These are phyloP conservation scores for Mormoops blainvillei DNA, from an alignment of 2,113 vertebrate species.

Conservation along the genomic window DNA sequence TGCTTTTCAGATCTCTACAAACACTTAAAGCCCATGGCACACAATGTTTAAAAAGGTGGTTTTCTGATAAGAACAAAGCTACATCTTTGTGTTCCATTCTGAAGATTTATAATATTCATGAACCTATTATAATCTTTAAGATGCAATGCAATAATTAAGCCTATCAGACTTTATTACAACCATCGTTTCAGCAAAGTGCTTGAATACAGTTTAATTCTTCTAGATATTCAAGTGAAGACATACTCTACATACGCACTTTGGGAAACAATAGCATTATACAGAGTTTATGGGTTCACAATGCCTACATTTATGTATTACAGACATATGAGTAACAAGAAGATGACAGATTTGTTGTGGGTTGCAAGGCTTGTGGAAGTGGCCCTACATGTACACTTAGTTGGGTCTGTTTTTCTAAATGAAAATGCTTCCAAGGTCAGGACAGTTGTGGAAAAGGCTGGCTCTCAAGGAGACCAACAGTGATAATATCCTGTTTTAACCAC, in stretches of 20 bases:
- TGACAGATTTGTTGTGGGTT: background rate
- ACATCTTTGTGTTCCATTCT: background rate
- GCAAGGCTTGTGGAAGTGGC: background rate
- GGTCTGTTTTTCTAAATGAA: background rate
- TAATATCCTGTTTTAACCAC: background rate
- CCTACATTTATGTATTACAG: background rate
- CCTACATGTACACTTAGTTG: background rate
- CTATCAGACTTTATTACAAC: background rate
- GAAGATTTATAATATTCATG: background rate
- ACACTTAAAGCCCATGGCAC: background rate
- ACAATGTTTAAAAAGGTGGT: background rate
- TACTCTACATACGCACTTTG: background rate
- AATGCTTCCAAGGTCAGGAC: background rate
- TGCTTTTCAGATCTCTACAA: background rate
- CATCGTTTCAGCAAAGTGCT: background rate
- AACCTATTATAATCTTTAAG: background rate
- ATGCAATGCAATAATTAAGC: background rate
- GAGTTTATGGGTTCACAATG: background rate
- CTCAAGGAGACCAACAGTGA: background rate
- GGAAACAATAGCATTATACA: background rate
- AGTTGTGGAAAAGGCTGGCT: background rate
- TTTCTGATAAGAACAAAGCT: background rate
- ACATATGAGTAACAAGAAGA: background rate
- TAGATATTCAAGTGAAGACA: background rate
- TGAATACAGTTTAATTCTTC: background rate